phyloP scores from a whole-genome alignment of 2,797 vertebrate species.

The Microctenopoma lineatum region DNA sequence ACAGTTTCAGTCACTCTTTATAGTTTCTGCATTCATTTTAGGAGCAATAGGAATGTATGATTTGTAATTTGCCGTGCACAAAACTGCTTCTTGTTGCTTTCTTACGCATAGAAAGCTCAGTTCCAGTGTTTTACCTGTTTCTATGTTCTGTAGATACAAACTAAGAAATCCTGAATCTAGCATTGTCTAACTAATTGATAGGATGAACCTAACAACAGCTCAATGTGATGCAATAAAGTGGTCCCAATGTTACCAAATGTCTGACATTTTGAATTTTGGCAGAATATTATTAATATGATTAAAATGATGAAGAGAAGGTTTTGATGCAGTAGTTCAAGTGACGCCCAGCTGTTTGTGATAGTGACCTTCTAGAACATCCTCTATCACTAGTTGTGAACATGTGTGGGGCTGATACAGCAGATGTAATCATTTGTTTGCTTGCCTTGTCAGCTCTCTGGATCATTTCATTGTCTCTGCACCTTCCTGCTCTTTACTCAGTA shows the following conservation, averaged over 20 bases:
- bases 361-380: no score
- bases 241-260: constrained; percentile 46
- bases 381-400: no score
- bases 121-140: constrained; percentile 50
- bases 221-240: constrained; percentile 78
- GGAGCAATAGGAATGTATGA: not conserved
- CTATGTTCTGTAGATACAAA: constrained; percentile 57
- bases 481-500: no score
- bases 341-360: no score
- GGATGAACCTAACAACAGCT: constrained; percentile 71
- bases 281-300: no score
- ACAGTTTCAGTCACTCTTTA: constrained; percentile 14
- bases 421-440: no score
- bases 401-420: no score
- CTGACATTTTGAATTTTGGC: not conserved
- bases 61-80: constrained; percentile 43
- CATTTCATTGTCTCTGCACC: no score
- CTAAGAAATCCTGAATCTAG: constrained; percentile 56
- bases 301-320: no score
- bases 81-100: constrained; percentile 48
- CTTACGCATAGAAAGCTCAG: constrained; percentile 38
- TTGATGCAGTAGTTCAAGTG: no score
- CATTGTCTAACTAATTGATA: constrained; percentile 67
- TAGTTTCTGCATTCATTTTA: constrained; percentile 38
- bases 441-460: no score